Percentiles rank a stretch among this genome's conserved stretches.
Evolutionary conservation across 1,140 invertebrate species (phyloP).

Genomic region (Drosophila parabipectinata): DNA sequence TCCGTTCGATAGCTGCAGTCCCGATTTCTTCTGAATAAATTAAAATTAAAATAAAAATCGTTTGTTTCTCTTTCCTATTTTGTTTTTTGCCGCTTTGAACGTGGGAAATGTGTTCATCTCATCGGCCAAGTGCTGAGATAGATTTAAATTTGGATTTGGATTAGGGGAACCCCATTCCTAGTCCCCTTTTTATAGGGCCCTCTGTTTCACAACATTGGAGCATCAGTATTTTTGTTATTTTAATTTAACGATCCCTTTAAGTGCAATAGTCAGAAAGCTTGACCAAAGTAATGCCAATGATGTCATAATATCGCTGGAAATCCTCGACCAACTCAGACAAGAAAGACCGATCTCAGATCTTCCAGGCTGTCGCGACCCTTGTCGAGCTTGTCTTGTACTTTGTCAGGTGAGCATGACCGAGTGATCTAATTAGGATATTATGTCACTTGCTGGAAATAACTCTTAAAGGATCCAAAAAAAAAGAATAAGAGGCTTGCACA

Average conservation of each 20-base stretch:
- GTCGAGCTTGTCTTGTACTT: slow-evolving; percentile 26
- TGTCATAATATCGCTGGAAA: slow-evolving; percentile 34
- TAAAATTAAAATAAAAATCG: slow-evolving; percentile 71
- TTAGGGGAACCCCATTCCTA: background rate
- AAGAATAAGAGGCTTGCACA: background rate
- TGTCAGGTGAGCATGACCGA: slow-evolving; percentile 51
- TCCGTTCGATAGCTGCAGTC: slow-evolving; percentile 68
- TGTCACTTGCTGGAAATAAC: slow-evolving; percentile 27
- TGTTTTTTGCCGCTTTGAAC: slow-evolving; percentile 52
- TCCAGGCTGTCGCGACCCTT: slow-evolving; percentile 43
- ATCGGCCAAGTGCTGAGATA: slow-evolving; percentile 9
- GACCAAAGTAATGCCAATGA: slow-evolving; percentile 45
- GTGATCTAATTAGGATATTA: slow-evolving; percentile 59
- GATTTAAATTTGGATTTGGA: slow-evolving; percentile 10
- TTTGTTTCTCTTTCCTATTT: slow-evolving; percentile 18
- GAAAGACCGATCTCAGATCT: background rate
- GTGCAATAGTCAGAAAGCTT: slow-evolving; percentile 46
- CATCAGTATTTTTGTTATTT: slow-evolving; percentile 46
- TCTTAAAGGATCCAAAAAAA: background rate
- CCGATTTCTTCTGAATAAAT: slow-evolving; percentile 83
- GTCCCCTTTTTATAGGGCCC: background rate
- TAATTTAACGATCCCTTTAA: slow-evolving; percentile 66
- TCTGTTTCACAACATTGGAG: slow-evolving; percentile 43
- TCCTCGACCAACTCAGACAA: slow-evolving; percentile 6
- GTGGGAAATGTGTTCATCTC: slow-evolving; percentile 79